phyloP scores from a whole-genome alignment of 2,113 vertebrate genomes.

The Passer domesticus region DNA sequence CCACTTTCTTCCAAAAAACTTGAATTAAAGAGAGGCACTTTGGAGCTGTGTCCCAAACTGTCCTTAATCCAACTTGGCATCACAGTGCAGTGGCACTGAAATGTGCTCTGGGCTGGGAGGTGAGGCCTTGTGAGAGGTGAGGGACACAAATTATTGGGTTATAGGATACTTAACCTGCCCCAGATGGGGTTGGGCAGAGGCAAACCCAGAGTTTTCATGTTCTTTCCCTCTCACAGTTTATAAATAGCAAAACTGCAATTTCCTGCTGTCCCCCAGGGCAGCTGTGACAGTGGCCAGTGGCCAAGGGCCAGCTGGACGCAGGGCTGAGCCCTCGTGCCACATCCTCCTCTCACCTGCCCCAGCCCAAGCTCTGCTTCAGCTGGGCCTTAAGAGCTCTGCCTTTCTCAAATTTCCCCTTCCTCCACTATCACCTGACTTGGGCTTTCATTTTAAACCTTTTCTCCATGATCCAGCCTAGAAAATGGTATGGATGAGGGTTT shows the following conservation, averaged over 20 bases:
- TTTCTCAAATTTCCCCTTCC: not conserved
- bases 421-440: not conserved
- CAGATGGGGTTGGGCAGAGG: not conserved
- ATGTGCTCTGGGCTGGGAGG: not conserved
- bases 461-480: not conserved
- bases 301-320: not conserved
- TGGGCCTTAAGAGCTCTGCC: not conserved
- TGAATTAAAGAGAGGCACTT: not conserved
- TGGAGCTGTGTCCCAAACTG: not conserved
- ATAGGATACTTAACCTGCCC: not conserved
- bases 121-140: not conserved
- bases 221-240: not conserved
- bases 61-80: not conserved
- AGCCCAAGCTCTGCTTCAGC: not conserved
- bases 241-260: constrained; percentile 1
- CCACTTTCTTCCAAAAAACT: not conserved
- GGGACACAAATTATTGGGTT: not conserved
- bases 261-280: constrained; percentile 29
- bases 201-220: not conserved
- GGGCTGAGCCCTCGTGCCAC: not conserved
- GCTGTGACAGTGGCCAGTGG: not conserved
- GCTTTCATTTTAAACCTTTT: not conserved
- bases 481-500: no score
- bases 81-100: rapidly evolving
- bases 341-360: not conserved